Evolutionary conservation across 1,140 invertebrate genomes (phyloP).

Genomic region (Anoplolepis gracilipes): DNA sequence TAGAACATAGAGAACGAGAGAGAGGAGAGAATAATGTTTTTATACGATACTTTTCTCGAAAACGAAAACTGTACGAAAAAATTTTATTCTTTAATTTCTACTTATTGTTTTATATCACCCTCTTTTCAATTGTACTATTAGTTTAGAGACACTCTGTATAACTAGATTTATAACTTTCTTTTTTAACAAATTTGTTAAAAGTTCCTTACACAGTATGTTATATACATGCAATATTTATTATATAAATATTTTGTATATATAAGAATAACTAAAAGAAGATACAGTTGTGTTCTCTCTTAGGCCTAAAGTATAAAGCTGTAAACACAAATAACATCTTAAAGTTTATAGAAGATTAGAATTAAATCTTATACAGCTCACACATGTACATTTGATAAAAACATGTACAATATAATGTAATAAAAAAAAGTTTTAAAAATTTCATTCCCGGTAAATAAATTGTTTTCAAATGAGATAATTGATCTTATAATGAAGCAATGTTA

Average conservation of each 20-base stretch:
- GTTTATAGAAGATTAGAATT: slow-evolving; percentile 32
- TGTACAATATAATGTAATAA: slow-evolving; percentile 49
- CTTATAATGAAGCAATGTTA: slow-evolving; percentile 7
- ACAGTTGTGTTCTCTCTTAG: slow-evolving; percentile 33
- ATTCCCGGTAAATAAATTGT: slow-evolving; percentile 39
- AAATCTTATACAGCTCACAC: slow-evolving; percentile 26
- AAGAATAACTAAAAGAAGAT: slow-evolving; percentile 38
- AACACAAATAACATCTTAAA: slow-evolving; percentile 46
- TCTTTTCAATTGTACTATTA: too few species aligned
- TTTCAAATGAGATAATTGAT: not conserved
- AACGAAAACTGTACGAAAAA: not conserved
- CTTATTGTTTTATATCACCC: not conserved
- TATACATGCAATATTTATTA: slow-evolving; percentile 39
- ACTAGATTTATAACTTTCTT: slow-evolving; percentile 13
- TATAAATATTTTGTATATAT: slow-evolving; percentile 42
- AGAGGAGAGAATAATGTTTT: too few species aligned
- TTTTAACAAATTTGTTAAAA: slow-evolving; percentile 50
- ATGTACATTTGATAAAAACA: slow-evolving; percentile 50
- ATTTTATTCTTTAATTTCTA: not conserved
- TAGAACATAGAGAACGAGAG: too few species aligned
- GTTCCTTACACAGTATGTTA: slow-evolving; percentile 26
- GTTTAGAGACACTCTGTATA: slow-evolving; percentile 4
- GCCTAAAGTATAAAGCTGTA: slow-evolving; percentile 34
- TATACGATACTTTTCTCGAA: too few species aligned
- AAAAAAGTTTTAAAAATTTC: slow-evolving; percentile 38